These are phyloP conservation scores for Limanda limanda DNA, from an alignment of 2,113 vertebrate genomes.

Conservation along the genomic window DNA sequence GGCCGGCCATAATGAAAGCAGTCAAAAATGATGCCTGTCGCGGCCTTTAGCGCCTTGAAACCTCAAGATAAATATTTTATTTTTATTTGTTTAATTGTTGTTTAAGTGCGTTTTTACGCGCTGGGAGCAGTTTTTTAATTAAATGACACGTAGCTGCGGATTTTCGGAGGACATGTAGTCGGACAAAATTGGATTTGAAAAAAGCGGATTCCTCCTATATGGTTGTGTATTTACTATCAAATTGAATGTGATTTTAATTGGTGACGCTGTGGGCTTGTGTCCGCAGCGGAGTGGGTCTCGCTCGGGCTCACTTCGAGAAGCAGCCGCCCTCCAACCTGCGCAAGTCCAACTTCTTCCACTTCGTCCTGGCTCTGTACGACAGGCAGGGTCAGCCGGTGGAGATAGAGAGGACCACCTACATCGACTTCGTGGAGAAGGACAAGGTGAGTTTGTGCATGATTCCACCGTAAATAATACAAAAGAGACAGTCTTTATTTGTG, in stretches of 20 bases:
- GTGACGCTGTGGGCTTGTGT: conserved; percentile 70
- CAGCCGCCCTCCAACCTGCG: conserved; percentile 98
- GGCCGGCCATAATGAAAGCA: background rate
- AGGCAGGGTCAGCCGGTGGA: conserved; percentile 98
- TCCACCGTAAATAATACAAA: background rate
- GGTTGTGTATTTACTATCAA: background rate
- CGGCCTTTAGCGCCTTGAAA: background rate
- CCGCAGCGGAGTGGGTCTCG: conserved; percentile 97
- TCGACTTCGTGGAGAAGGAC: conserved; percentile 98
- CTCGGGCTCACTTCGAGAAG: conserved; percentile 99
- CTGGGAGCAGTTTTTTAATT: conserved; percentile 1
- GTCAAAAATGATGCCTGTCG: background rate
- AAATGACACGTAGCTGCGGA: background rate
- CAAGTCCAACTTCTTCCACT: conserved; percentile 99
- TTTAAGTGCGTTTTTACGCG: background rate
- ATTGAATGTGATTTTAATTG: conserved; percentile 3
- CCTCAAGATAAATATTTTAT: background rate
- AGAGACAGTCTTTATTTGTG: background rate
- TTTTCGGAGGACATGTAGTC: background rate
- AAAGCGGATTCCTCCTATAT: background rate
- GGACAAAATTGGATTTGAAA: background rate
- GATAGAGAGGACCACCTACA: conserved; percentile 95
- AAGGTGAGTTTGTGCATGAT: conserved; percentile 85
- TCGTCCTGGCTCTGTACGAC: conserved; percentile 98
- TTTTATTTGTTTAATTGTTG: conserved; percentile 5